These are phyloP conservation scores for Cyprinodon diabolis DNA, from an alignment of 2,797 vertebrate genomes.

Conservation along the genomic window DNA sequence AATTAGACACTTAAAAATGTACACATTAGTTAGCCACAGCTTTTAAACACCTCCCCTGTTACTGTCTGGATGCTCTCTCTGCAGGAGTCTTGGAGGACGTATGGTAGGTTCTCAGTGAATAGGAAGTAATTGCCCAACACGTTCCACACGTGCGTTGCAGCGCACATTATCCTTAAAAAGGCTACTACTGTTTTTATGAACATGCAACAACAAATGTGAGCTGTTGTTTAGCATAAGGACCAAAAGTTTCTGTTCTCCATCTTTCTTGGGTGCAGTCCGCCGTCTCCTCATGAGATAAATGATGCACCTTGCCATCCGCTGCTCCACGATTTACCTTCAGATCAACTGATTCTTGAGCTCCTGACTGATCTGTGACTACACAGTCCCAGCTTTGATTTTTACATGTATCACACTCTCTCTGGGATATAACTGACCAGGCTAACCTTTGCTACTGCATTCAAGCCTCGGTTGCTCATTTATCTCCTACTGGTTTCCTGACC, in stretches of 20 bases:
- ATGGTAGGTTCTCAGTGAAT: background rate
- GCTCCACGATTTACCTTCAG: background rate
- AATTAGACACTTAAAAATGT: slow-evolving; percentile 60
- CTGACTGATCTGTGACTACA: background rate
- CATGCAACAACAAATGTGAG: background rate
- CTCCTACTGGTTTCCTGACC: background rate
- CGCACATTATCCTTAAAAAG: background rate
- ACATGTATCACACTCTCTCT: background rate
- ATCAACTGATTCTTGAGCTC: background rate
- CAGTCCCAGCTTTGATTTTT: background rate
- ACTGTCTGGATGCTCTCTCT: background rate
- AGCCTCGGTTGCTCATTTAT: background rate
- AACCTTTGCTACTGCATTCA: background rate
- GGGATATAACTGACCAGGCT: background rate
- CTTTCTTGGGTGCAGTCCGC: background rate
- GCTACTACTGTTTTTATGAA: background rate
- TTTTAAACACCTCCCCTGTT: background rate
- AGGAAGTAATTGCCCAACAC: background rate
- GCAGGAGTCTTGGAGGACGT: slow-evolving; percentile 2
- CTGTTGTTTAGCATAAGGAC: background rate
- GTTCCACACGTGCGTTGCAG: background rate
- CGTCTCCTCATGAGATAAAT: background rate
- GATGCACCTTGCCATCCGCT: background rate
- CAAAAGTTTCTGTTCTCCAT: background rate
- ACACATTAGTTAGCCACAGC: slow-evolving; percentile 24